phyloP scores from a whole-genome alignment of 1,140 invertebrate species.

The Yoshiicerus persimilis region DNA sequence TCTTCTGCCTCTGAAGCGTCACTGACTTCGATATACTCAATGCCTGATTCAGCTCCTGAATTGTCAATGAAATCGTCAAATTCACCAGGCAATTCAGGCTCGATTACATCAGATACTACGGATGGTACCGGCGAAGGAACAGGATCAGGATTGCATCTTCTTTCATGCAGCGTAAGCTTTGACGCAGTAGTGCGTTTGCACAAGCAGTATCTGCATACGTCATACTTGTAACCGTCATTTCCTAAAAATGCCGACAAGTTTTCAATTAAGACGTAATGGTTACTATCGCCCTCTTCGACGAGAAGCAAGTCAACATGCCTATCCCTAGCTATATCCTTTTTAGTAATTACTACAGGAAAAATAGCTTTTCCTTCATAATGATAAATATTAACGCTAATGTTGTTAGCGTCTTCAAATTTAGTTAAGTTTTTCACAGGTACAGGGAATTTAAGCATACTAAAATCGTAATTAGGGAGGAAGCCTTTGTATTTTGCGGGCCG shows the following conservation, averaged over 20 bases:
- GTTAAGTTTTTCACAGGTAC: not conserved
- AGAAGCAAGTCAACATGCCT: not conserved
- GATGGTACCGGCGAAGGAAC: too few species aligned
- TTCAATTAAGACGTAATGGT: not conserved
- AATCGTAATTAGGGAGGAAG: not conserved
- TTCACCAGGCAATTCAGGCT: too few species aligned
- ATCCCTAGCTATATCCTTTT: not conserved
- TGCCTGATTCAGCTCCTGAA: too few species aligned
- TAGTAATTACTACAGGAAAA: not conserved
- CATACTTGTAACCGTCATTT: not conserved
- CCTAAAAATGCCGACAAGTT: not conserved
- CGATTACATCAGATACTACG: too few species aligned
- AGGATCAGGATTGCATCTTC: too few species aligned
- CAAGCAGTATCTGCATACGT: not conserved
- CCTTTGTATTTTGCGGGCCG: not conserved
- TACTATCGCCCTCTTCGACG: not conserved
- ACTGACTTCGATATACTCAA: not conserved
- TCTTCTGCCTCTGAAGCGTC: not conserved
- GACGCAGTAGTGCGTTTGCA: not conserved
- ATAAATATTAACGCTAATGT: not conserved
- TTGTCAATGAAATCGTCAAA: too few species aligned
- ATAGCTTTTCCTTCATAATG: not conserved
- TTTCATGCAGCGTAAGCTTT: not conserved
- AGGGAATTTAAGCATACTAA: not conserved
- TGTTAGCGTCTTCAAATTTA: not conserved